Evolutionary conservation across 2,888 invertebrate genomes (phyloP).

Genomic region (Neoitamus cyanurus): DNA sequence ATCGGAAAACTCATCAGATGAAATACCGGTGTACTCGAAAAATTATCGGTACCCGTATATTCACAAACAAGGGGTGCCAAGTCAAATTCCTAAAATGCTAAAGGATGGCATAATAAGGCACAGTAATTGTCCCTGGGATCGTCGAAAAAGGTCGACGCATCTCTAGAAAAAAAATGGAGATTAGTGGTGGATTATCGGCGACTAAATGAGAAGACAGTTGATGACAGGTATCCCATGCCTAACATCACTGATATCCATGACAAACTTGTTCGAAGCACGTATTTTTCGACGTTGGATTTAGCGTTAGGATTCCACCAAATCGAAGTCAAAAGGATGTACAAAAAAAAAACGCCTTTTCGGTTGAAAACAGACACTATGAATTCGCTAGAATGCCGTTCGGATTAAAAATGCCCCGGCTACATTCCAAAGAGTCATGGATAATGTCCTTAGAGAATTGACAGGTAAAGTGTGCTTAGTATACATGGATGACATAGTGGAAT

Average conservation of each 20-base stretch:
- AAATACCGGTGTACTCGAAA: slow-evolving; percentile 41
- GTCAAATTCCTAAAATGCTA: not conserved
- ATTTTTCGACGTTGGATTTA: slow-evolving; percentile 57
- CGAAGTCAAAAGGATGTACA: slow-evolving; percentile 54
- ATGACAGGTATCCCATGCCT: slow-evolving; percentile 51
- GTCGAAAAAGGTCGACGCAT: slow-evolving; percentile 52
- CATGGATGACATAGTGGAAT: not conserved
- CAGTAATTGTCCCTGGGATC: slow-evolving; percentile 54
- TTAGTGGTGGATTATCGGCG: not conserved
- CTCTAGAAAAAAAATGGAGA: slow-evolving; percentile 10
- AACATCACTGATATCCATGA: slow-evolving; percentile 58
- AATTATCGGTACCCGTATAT: slow-evolving; percentile 40
- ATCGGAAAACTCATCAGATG: too few species aligned
- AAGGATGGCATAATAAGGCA: slow-evolving; percentile 47
- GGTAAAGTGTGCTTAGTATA: not conserved
- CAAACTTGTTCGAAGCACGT: slow-evolving; percentile 55
- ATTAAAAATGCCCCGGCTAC: not conserved
- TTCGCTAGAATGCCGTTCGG: slow-evolving; percentile 11
- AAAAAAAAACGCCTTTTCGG: slow-evolving; percentile 57
- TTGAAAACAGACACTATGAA: not conserved
- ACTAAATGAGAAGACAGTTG: not conserved
- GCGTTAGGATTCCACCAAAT: slow-evolving; percentile 59
- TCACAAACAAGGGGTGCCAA: not conserved
- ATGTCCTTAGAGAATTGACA: not conserved
- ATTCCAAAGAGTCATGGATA: not conserved